phyloP scores from a whole-genome alignment of 2,797 vertebrate species.

The Gila robusta region DNA sequence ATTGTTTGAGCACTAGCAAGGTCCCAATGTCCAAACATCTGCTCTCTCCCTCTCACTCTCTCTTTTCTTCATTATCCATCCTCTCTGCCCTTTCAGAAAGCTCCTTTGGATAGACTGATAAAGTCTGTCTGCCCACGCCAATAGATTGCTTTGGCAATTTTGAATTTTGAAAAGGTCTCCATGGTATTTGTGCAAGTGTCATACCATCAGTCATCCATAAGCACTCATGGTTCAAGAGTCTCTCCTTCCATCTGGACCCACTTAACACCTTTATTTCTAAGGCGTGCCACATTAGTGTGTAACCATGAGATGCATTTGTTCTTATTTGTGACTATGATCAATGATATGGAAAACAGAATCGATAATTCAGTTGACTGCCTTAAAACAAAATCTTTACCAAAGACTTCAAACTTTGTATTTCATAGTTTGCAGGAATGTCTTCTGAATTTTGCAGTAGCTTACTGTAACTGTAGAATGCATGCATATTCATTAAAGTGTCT shows the following conservation, averaged over 20 bases:
- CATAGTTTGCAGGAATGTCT: background rate
- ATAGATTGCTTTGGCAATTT: conserved; percentile 71
- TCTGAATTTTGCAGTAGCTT: background rate
- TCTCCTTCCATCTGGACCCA: conserved; percentile 46
- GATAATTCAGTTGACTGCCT: conserved; percentile 3
- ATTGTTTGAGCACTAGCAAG: conserved; percentile 6
- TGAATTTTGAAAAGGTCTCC: conserved; percentile 76
- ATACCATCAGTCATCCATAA: conserved; percentile 63
- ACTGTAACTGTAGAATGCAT: background rate
- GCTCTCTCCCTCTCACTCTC: conserved; percentile 23
- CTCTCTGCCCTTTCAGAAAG: conserved; percentile 73
- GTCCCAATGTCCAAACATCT: conserved; percentile 29
- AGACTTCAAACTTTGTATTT: conserved; percentile 4
- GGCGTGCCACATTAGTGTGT: background rate
- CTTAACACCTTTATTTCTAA: conserved; percentile 33
- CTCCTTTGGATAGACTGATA: conserved; percentile 70
- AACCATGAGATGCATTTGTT: conserved; percentile 29
- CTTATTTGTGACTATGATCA: conserved; percentile 33
- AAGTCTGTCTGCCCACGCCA: conserved; percentile 66
- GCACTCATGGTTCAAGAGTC: conserved; percentile 49
- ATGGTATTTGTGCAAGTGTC: conserved; percentile 65
- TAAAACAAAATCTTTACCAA: conserved; percentile 4
- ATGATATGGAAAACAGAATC: conserved; percentile 22
- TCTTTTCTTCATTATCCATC: conserved; percentile 60
- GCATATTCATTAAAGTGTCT: conserved; percentile 3